These are phyloP conservation scores for Mesembrinibis cayennensis DNA, from an alignment of 2,113 vertebrate genomes.

Conservation along the genomic window DNA sequence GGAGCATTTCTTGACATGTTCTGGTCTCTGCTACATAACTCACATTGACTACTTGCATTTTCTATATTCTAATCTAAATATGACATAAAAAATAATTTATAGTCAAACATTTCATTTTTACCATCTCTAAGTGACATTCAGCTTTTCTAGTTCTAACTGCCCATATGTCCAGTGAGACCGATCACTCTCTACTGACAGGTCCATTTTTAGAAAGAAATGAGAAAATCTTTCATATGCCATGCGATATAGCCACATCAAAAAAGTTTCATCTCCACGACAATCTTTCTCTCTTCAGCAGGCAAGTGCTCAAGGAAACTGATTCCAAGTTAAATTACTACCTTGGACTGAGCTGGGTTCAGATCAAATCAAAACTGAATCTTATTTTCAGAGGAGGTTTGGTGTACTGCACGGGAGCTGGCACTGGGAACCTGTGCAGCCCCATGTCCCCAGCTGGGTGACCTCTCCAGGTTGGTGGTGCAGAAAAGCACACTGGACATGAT, in stretches of 20 bases:
- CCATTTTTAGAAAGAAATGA: slow-evolving; percentile 38
- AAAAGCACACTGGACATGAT: neutral
- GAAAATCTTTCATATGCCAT: slow-evolving; percentile 1
- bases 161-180: slow-evolving; percentile 25
- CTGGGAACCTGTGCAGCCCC: neutral
- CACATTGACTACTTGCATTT: neutral
- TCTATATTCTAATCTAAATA: slow-evolving; percentile 25
- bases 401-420: neutral
- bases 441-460: neutral
- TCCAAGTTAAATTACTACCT: neutral
- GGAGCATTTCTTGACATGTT: neutral
- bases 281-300: neutral
- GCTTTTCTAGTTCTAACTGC: slow-evolving; percentile 25
- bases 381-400: neutral
- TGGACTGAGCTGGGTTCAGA: neutral
- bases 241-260: neutral
- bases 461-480: neutral
- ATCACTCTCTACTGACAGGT: slow-evolving; percentile 33
- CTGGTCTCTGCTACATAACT: neutral
- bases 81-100: slow-evolving; percentile 3
- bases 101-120: slow-evolving; percentile 40
- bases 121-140: neutral
- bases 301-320: neutral
- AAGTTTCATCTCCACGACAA: neutral
- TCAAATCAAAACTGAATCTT: neutral